Evolutionary conservation across 2,888 invertebrate species (phyloP).

Genomic region (Parnassius orleans): DNA sequence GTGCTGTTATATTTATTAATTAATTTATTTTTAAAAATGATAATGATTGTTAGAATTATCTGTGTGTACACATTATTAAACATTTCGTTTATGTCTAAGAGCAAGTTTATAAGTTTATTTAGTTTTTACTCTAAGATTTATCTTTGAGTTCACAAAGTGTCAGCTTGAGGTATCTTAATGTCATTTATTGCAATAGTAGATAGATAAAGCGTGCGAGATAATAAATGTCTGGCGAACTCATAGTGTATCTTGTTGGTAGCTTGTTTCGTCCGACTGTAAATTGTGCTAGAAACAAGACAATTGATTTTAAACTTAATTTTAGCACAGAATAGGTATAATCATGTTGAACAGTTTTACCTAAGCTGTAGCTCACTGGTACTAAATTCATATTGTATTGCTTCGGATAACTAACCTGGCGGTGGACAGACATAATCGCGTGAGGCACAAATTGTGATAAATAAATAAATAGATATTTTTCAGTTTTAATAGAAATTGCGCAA

Average conservation of each 20-base stretch:
- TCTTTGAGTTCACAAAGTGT: conserved; percentile 20
- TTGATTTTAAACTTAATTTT: conserved; percentile 63
- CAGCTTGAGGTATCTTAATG: conserved; percentile 24
- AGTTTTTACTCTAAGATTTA: conserved; percentile 1
- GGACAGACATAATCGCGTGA: conserved; percentile 74
- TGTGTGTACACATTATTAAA: too few species aligned
- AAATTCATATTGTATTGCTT: conserved; percentile 70
- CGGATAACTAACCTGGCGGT: conserved; percentile 69
- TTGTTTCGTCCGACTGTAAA: conserved; percentile 24
- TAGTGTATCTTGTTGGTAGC: conserved; percentile 29
- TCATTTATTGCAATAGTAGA: conserved; percentile 31
- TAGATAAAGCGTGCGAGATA: conserved; percentile 26
- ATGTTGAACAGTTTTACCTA: conserved; percentile 58
- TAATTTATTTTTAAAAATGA: too few species aligned
- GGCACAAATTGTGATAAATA: conserved; percentile 64
- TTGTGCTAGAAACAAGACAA: conserved; percentile 42
- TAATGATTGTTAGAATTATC: too few species aligned
- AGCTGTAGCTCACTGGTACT: conserved; percentile 58
- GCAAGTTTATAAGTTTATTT: too few species aligned
- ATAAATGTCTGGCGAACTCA: conserved; percentile 30
- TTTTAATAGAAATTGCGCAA: too few species aligned
- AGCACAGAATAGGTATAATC: conserved; percentile 50
- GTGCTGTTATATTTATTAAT: too few species aligned
- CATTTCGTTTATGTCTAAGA: too few species aligned
- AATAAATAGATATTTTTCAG: too few species aligned